Percentiles rank a stretch among this genome's conserved stretches.
Evolutionary conservation across 2,113 vertebrate genomes (phyloP).

Genomic region (Pao palembangensis): DNA sequence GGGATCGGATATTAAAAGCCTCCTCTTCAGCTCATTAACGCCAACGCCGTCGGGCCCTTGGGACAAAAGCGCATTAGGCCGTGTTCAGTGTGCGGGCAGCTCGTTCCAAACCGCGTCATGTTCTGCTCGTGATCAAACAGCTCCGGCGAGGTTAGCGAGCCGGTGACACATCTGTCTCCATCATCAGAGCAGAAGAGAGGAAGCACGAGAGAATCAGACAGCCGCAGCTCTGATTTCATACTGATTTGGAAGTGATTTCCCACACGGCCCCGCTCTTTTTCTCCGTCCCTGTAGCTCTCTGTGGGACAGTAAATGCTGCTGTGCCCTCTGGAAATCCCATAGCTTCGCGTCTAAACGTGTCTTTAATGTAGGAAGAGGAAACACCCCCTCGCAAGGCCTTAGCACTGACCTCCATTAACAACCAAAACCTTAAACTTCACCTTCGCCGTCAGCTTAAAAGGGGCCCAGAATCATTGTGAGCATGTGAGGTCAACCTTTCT

Average conservation of each 20-base stretch:
- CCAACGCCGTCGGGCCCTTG: slow-evolving; percentile 88
- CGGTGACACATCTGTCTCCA: slow-evolving; percentile 61
- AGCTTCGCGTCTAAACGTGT: slow-evolving; percentile 42
- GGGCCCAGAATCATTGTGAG: no score
- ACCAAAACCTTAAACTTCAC: no score
- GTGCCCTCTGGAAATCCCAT: slow-evolving; percentile 56
- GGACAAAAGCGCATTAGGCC: slow-evolving; percentile 49
- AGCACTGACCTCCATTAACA: no score
- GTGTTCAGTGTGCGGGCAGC: slow-evolving; percentile 17
- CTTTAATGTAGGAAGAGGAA: slow-evolving; percentile 55
- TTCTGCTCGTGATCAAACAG: slow-evolving; percentile 35
- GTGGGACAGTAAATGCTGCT: slow-evolving; percentile 16
- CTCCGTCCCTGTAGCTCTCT: slow-evolving; percentile 7
- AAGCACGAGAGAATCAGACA: slow-evolving; percentile 46
- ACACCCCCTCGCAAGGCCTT: no score
- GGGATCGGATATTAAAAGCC: slow-evolving; percentile 85
- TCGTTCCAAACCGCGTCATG: slow-evolving; percentile 12
- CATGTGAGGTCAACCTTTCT: no score
- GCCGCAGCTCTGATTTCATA: slow-evolving; percentile 59
- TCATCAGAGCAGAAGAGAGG: slow-evolving; percentile 17
- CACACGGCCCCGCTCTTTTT: slow-evolving; percentile 13
- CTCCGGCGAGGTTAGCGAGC: slow-evolving; percentile 27
- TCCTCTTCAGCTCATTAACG: slow-evolving; percentile 87
- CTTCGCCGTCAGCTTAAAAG: no score
- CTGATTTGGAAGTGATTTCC: slow-evolving; percentile 48